Conservation (phyloP, 2,113 vertebrate species). For the Peromyscus leucopus region DNA sequence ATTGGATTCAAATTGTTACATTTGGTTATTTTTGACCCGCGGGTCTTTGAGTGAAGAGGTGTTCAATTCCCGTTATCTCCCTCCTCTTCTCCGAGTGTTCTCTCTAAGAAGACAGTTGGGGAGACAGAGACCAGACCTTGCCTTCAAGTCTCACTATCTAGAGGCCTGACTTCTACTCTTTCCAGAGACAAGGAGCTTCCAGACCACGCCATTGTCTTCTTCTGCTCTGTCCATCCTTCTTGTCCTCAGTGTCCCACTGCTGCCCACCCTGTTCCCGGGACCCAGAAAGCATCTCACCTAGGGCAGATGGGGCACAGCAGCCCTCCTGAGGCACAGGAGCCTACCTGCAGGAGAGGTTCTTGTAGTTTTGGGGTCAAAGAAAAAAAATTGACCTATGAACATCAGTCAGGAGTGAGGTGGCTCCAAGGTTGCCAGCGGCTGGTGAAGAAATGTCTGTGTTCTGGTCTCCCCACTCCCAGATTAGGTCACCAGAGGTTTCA, state of each 20-base stretch:
- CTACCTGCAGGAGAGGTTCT: background rate
- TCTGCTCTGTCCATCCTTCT: background rate
- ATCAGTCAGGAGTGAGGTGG: background rate
- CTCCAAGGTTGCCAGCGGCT: background rate
- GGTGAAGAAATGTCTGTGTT: background rate
- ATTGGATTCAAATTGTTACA: background rate
- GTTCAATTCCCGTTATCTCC: too few species aligned
- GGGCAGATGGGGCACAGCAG: background rate
- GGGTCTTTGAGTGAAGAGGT: background rate
- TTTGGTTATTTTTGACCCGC: background rate
- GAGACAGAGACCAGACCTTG: background rate
- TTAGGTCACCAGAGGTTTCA: background rate
- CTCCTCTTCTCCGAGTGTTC: background rate
- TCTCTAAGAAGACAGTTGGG: background rate
- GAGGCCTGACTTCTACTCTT: background rate
- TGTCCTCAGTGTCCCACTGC: too few species aligned
- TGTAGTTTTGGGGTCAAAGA: background rate
- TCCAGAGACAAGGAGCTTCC: background rate
- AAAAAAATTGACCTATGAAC: background rate
- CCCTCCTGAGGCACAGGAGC: too few species aligned
- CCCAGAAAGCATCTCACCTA: background rate
- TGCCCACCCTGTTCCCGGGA: background rate
- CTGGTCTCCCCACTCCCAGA: background rate
- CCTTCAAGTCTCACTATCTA: too few species aligned
- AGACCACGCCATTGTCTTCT: accelerated